Evolutionary conservation across 2,113 vertebrate genomes (phyloP).

Genomic region (Peromyscus polionotus): DNA sequence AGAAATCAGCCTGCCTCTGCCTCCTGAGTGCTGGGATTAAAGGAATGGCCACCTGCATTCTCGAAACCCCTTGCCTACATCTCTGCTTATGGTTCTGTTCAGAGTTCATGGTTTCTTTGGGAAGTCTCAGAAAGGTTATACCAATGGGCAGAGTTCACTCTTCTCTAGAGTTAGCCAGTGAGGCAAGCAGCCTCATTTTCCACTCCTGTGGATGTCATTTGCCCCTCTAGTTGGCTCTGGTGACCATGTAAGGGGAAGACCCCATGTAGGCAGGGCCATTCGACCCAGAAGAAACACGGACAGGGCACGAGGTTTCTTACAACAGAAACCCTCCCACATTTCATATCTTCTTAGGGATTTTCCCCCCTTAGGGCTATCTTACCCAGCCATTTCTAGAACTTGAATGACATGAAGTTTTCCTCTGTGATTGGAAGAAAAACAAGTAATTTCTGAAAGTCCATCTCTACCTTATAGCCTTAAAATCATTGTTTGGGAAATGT

Average conservation of each 20-base stretch:
- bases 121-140: background rate
- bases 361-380: background rate
- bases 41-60: background rate
- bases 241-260: background rate
- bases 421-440: background rate
- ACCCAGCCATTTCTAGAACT: background rate
- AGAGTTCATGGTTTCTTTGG: background rate
- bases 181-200: background rate
- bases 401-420: background rate
- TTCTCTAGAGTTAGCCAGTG: background rate
- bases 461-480: background rate
- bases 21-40: too few relatives aligned
- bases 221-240: background rate
- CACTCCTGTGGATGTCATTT: rapidly evolving
- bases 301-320: background rate
- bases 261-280: background rate
- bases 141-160: background rate
- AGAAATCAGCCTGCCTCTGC: too few relatives aligned
- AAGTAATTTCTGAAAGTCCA: slow-evolving; percentile 1
- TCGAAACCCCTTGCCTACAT: background rate
- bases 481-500: slow-evolving; percentile 13
- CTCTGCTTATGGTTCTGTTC: background rate
- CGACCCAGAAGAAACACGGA: background rate
- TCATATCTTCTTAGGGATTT: background rate
- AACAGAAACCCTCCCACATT: background rate